These are phyloP conservation scores for Thamnophis elegans DNA, from an alignment of 2,797 vertebrate species.

Conservation along the genomic window DNA sequence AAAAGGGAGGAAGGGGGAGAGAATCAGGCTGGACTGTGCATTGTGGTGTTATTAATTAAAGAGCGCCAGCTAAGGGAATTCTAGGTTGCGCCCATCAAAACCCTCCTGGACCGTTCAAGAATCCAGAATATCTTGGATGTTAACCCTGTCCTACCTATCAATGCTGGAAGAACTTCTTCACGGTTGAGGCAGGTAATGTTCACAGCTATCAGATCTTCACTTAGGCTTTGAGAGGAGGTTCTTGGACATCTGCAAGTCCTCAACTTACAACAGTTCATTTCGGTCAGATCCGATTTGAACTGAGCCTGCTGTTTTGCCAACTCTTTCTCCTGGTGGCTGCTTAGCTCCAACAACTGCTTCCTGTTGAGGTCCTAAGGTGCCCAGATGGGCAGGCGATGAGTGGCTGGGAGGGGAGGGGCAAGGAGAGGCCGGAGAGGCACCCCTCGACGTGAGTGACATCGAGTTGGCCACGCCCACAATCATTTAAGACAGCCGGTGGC, in stretches of 20 bases:
- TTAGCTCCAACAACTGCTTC: too few relatives aligned
- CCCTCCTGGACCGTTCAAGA: not conserved
- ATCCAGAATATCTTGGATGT: not conserved
- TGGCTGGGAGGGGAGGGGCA: too few relatives aligned
- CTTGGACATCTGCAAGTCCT: not conserved
- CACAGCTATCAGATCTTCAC: too few relatives aligned
- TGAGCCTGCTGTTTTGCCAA: too few relatives aligned
- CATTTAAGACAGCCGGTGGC: not conserved
- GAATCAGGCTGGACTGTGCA: not conserved
- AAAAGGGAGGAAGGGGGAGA: not conserved
- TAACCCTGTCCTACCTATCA: not conserved
- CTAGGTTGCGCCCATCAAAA: not conserved
- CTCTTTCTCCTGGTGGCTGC: too few relatives aligned
- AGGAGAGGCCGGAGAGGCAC: too few relatives aligned
- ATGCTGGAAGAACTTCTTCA: not conserved
- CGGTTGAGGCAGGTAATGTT: not conserved
- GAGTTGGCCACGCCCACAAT: too few relatives aligned
- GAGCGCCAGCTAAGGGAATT: conserved; percentile 2
- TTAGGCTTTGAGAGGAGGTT: not conserved
- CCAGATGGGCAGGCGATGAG: too few relatives aligned
- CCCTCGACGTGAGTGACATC: too few relatives aligned
- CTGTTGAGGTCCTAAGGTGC: too few relatives aligned
- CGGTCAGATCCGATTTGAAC: too few relatives aligned
- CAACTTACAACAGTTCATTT: not conserved
- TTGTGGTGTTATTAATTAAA: conserved; percentile 5